Base-by-base conservation (phyloP, 2,888 invertebrate genomes). In the Cinara cedri region DNA sequence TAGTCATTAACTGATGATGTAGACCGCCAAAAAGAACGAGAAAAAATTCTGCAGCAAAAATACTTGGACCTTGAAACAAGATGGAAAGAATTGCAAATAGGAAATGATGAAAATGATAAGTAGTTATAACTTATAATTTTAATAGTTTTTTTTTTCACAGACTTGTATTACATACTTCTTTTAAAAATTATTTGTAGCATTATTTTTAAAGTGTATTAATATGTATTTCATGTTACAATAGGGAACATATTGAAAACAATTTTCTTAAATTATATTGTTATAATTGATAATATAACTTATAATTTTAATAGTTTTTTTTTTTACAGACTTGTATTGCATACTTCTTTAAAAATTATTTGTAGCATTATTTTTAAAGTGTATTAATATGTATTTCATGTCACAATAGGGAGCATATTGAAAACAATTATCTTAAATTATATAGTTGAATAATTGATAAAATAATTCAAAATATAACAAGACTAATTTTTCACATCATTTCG, bases 1-100 rank as follows among this genome's bases (percentile, higher is more conserved):
- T 86, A 93, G 92, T 92, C 93, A 0, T 86, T 97, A 82, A 93
- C 93, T 80, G 96, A 96, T 85, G 97, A 97, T 85, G 97, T 97
- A 1, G 92, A 91, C 81, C 88, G 96, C 76, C 97, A 97, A 87
- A 94, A 92, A 84, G 95, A 96, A 82, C 88, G 98, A 80, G 98
- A 98, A 86, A 93, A 92, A 83, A 90, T 90, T 81, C 87, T 98
- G 66, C 98, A 98, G 87, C 89, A 89, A 82, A 90, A 91, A 83
- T 98, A 92, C 85, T 90, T 91, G 0, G 91, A 92, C 81, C 87
- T 97, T 0, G 91, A 91, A 83, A 88, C 90, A 3, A 89, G 92
- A 83, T 85, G 89, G 71, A 86, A 87, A 81, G 85, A 86, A 82
- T 57, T 81, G 26, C 62, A 80, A 57, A 62, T 54, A 21, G 42